phyloP scores from a whole-genome alignment of 2,113 vertebrate species.

The Columba livia region DNA sequence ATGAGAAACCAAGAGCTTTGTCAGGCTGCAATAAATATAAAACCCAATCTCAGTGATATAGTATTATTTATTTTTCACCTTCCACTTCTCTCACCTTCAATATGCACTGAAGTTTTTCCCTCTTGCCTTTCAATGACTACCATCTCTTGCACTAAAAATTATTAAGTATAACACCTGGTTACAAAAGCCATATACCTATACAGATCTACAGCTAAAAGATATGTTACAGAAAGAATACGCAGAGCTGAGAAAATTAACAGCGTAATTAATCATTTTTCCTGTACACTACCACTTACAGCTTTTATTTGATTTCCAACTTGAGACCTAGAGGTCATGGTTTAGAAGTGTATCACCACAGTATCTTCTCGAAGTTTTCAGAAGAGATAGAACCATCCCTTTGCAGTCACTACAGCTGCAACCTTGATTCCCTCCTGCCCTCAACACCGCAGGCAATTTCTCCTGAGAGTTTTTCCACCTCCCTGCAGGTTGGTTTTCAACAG shows the following conservation, averaged over 20 bases:
- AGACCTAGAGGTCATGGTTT: neutral
- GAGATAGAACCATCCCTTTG: neutral
- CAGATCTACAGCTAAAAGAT: neutral
- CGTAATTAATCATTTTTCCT: neutral
- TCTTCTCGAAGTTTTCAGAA: neutral
- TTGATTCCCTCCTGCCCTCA: fast-evolving
- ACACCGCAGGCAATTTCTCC: neutral
- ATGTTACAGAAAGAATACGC: neutral
- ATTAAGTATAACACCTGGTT: neutral
- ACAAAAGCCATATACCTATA: neutral
- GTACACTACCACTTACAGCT: neutral
- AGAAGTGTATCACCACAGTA: neutral
- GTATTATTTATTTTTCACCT: neutral
- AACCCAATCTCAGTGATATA: neutral
- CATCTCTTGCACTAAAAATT: neutral
- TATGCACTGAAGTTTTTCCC: neutral
- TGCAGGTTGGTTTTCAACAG: neutral
- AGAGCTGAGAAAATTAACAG: neutral
- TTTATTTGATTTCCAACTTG: neutral
- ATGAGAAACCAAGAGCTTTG: neutral
- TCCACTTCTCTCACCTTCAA: neutral
- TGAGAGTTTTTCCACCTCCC: neutral
- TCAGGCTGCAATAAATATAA: neutral
- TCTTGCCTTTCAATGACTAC: neutral
- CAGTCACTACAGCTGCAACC: neutral